Conservation (phyloP, 2,113 vertebrate species). For the Zootoca vivipara region DNA sequence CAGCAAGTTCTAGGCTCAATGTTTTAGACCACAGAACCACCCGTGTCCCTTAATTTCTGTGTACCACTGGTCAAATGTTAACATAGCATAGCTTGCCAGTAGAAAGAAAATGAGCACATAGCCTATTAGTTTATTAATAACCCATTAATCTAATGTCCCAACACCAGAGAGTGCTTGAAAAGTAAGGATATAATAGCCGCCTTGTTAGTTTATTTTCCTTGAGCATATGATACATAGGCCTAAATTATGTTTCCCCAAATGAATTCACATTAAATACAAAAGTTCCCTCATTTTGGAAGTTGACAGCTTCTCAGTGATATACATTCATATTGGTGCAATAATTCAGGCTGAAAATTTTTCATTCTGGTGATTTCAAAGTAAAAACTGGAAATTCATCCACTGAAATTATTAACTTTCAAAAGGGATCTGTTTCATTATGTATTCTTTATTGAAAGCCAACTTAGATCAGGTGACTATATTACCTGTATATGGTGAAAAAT, state of each 20-base stretch:
- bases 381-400: neutral
- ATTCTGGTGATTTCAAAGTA: neutral
- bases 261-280: neutral
- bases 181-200: neutral
- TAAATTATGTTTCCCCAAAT: neutral
- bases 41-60: too few species aligned
- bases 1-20: too few species aligned
- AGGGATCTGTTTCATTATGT: constrained; percentile 8
- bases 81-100: neutral
- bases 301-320: neutral
- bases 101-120: neutral
- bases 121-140: neutral
- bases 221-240: neutral
- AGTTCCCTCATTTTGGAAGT: neutral
- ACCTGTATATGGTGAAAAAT: neutral
- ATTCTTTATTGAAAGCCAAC: neutral
- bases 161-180: neutral
- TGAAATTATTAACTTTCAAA: neutral
- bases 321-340: neutral
- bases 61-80: neutral
- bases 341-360: neutral
- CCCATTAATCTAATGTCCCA: neutral
- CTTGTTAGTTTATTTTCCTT: neutral
- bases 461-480: fast-evolving
- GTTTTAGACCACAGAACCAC: too few species aligned